Percentiles rank a stretch among this genome's conserved stretches.
phyloP scores from a whole-genome alignment of 2,113 vertebrate genomes.

The Odontesthes bonariensis region DNA sequence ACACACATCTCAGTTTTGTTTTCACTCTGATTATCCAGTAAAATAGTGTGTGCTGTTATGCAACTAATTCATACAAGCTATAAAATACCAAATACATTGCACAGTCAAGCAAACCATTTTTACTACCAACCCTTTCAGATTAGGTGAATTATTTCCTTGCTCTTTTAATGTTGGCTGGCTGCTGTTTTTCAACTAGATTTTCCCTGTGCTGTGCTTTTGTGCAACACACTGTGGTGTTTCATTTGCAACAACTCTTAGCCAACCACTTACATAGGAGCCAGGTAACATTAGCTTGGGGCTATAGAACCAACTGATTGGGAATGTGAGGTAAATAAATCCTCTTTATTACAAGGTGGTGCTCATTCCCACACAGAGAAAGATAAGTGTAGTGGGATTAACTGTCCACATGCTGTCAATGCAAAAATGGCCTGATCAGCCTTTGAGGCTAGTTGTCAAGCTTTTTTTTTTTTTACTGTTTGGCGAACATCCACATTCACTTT shows the following conservation, averaged over 20 bases:
- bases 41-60: no score
- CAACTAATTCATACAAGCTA: no score
- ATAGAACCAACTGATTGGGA: neutral
- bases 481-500: neutral
- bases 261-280: neutral
- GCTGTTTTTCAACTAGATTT: neutral
- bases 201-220: neutral
- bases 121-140: neutral
- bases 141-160: neutral
- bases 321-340: slow-evolving; percentile 4
- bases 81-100: neutral
- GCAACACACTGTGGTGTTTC: neutral
- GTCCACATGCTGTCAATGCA: neutral
- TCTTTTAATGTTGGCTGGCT: slow-evolving; percentile 10
- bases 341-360: neutral
- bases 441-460: neutral
- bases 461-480: neutral
- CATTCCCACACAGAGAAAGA: neutral
- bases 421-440: neutral
- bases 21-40: no score
- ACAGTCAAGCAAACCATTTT: slow-evolving; percentile 10
- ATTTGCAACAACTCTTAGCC: neutral
- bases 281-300: neutral
- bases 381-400: neutral
- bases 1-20: neutral